Base-by-base conservation (phyloP, 2,113 vertebrate species). In the Equus przewalskii region DNA sequence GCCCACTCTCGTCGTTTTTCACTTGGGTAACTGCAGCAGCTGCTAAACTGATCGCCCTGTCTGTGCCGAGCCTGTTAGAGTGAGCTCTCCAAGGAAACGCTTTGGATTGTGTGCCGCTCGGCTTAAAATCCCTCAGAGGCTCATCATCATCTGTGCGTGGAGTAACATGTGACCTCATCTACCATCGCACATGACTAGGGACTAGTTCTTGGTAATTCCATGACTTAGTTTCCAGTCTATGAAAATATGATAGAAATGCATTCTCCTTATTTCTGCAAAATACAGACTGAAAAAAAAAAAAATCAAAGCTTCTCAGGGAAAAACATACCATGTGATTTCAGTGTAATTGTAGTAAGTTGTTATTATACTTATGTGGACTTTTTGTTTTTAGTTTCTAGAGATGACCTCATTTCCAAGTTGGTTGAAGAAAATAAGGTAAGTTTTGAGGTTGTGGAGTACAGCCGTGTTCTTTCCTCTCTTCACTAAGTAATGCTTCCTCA, bases 391-490 rank as follows among this genome's bases (percentile, higher is more conserved):
- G 99, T 98, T 89, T 97, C 98, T 75, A 99, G 98, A 96, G 98
- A 99, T 46, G 96, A 92, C 86, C 80, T 98, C 12, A 97, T 99
- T 97, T 98, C 97, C 79, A 98, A 98, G 95, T 89, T 99, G 97
- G 92, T 73, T 16, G 98, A 98, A 93, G 98, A 99, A 97, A 96
- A 98, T 56, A 98, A 99, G 98, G 99, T 99, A 98, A 98, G 95
- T 97, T 73, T 79, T 89, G 95, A 96, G 73, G 15, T 89, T 62
- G 6, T 65, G 7, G 49, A 92, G 13, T 28, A 83, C 33, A 76
- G 18, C 73, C 69, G 30, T 76, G 46, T 51, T 72, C 58, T 87
- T 78, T 51, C 6, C 12, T 89, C 51, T 44, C 49, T 56, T 76
- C 19, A 14, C 49, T 81, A 33, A 84, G 41, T 73, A 28, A 5